phyloP scores from a whole-genome alignment of 2,888 invertebrate species.

The Prosopocoilus inquinatus region DNA sequence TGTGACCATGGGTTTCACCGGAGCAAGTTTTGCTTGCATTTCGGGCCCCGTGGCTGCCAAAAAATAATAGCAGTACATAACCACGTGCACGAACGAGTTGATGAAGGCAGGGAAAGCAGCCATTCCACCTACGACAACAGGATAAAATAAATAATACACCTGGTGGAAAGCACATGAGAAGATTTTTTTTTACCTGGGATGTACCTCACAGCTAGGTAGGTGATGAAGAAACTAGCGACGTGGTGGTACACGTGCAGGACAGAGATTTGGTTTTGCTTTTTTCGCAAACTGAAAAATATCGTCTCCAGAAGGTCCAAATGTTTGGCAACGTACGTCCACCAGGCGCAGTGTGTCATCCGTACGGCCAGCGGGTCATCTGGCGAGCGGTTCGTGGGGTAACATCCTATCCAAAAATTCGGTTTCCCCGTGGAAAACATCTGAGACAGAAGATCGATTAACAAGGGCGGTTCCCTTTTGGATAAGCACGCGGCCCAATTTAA shows the following conservation, averaged over 20 bases:
- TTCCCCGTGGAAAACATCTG: too few relatives aligned
- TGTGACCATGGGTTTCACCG: slow-evolving; percentile 60
- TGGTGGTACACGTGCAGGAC: slow-evolving; percentile 75
- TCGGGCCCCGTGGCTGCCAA: slow-evolving; percentile 61
- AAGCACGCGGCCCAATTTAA: too few relatives aligned
- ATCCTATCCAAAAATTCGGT: too few relatives aligned
- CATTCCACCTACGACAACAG: slow-evolving; percentile 55
- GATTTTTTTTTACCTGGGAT: slow-evolving; percentile 38
- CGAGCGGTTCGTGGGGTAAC: slow-evolving; percentile 59
- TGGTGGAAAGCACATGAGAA: slow-evolving; percentile 26
- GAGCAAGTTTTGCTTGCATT: slow-evolving; percentile 55
- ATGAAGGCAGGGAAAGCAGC: slow-evolving; percentile 63
- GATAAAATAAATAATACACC: slow-evolving; percentile 55
- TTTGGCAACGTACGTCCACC: slow-evolving; percentile 66
- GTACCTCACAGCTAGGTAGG: slow-evolving; percentile 63
- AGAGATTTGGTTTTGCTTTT: slow-evolving; percentile 69
- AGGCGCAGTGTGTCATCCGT: slow-evolving; percentile 41
- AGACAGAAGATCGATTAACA: too few relatives aligned
- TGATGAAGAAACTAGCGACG: slow-evolving; percentile 57
- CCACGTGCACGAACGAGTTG: slow-evolving; percentile 66
- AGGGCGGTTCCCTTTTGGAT: too few relatives aligned
- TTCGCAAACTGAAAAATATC: slow-evolving; percentile 67
- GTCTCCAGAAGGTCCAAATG: slow-evolving; percentile 68
- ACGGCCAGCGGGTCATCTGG: slow-evolving; percentile 55
- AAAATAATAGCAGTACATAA: slow-evolving; percentile 78